A percentile compares a stretch with the other conserved stretches of the same genome.
Evolutionary conservation across 2,113 vertebrate genomes (phyloP).

Genomic region (Zootoca vivipara): DNA sequence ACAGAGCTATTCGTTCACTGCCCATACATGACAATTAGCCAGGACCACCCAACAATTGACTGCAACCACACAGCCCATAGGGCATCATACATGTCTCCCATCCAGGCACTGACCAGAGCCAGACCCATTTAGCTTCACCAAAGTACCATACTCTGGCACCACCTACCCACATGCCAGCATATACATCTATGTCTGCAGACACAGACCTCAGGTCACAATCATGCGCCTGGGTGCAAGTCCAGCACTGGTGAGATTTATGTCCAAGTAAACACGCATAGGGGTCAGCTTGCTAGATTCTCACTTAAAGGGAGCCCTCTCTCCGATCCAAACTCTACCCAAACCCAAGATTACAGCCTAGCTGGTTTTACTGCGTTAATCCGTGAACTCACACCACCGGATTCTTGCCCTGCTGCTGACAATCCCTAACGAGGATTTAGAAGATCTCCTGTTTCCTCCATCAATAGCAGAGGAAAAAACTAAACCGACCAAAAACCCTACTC

Average conservation of each 20-base stretch:
- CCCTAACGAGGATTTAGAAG: not conserved
- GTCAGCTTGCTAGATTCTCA: not conserved
- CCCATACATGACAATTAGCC: not conserved
- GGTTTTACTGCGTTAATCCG: not conserved
- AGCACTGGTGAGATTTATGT: not conserved
- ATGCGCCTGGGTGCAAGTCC: not conserved
- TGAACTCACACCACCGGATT: not conserved
- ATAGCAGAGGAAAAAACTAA: too few relatives aligned
- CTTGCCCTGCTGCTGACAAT: not conserved
- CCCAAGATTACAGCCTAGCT: not conserved
- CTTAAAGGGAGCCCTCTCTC: not conserved
- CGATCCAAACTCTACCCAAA: not conserved
- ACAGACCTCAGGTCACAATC: not conserved
- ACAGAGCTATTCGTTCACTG: not conserved
- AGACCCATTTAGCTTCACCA: too few relatives aligned
- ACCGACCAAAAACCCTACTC: not conserved
- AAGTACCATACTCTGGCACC: too few relatives aligned
- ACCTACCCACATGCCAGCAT: too few relatives aligned
- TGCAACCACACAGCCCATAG: not conserved
- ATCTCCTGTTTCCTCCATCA: not conserved
- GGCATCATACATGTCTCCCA: too few relatives aligned
- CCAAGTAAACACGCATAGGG: not conserved
- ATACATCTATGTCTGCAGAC: too few relatives aligned
- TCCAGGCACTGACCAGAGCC: too few relatives aligned
- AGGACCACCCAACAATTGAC: too few relatives aligned